Evolutionary conservation across 92 coral and sea anemone species (phyloP).

Genomic region (Paragorgia papillata): DNA sequence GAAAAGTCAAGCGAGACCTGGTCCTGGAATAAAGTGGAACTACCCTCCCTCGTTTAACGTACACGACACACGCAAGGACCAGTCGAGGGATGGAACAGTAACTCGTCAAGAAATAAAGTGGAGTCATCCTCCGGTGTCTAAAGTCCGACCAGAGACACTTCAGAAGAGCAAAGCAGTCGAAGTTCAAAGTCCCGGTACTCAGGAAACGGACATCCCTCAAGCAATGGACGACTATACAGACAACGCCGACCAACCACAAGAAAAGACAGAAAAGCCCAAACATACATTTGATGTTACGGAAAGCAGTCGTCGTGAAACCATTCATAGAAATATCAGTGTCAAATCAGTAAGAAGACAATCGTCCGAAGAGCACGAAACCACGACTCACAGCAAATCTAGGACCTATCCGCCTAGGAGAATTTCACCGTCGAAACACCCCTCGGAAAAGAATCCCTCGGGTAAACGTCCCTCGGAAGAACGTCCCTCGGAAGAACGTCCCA

Average conservation of each 20-base stretch:
- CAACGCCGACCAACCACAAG: neutral
- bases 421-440: neutral
- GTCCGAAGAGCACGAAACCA: neutral
- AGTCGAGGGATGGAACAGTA: neutral
- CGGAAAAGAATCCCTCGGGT: neutral
- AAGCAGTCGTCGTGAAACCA: neutral
- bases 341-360: neutral
- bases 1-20: neutral
- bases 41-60: conserved; percentile 3
- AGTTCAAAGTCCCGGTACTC: neutral
- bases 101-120: conserved; percentile 19
- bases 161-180: neutral
- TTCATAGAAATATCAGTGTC: neutral
- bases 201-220: conserved; percentile 1
- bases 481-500: conserved; percentile 9
- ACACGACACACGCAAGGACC: conserved; percentile 11
- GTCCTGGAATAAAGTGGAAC: conserved; percentile 7
- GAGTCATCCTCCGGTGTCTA: conserved; percentile 37
- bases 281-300: no score
- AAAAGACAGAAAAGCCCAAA: no score
- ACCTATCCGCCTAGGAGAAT: neutral
- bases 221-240: neutral
- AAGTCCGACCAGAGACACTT: conserved; percentile 23
- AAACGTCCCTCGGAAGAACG: conserved; percentile 2
- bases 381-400: neutral